phyloP scores from a whole-genome alignment of 1,140 invertebrate species.

The Phthorimaea operculella region DNA sequence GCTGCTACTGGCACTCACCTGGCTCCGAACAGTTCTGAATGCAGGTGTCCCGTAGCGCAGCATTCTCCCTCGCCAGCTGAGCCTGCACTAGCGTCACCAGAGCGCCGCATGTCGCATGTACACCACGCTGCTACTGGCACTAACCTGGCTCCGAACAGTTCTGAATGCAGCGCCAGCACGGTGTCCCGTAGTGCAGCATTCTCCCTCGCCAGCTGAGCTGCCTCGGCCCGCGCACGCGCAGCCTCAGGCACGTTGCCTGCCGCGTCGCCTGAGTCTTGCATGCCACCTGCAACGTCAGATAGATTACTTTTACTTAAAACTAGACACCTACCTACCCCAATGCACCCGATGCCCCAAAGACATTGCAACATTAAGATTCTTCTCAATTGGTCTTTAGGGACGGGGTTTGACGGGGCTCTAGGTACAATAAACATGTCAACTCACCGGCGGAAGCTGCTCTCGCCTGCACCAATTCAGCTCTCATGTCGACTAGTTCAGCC shows the following conservation, averaged over 20 bases:
- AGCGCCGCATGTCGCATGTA: conserved; percentile 37
- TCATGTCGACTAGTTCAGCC: conserved; percentile 80
- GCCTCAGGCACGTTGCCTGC: conserved; percentile 49
- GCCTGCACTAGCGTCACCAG: conserved; percentile 67
- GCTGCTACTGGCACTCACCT: conserved; percentile 59
- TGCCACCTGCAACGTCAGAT: conserved; percentile 24
- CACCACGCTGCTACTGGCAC: too few species aligned
- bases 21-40: conserved; percentile 86
- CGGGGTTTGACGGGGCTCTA: too few species aligned
- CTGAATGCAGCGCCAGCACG: conserved; percentile 79
- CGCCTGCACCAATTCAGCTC: conserved; percentile 75
- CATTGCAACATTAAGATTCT: too few species aligned
- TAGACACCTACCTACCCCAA: too few species aligned
- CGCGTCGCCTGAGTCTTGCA: conserved; percentile 38
- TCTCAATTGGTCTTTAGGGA: too few species aligned
- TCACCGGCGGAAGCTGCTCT: conserved; percentile 61
- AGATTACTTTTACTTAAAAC: too few species aligned
- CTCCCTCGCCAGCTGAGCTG: conserved; percentile 75
- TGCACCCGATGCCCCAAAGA: too few species aligned
- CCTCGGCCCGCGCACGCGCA: conserved; percentile 71
- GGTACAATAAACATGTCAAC: too few species aligned
- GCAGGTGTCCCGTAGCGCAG: conserved; percentile 76
- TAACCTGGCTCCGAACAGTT: conserved; percentile 82
- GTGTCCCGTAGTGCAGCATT: conserved; percentile 77
- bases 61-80: conserved; percentile 77